A percentile compares a stretch with the other conserved stretches of the same genome.
phyloP scores from a whole-genome alignment of 2,113 vertebrate species.

The Sceloporus tristichus region DNA sequence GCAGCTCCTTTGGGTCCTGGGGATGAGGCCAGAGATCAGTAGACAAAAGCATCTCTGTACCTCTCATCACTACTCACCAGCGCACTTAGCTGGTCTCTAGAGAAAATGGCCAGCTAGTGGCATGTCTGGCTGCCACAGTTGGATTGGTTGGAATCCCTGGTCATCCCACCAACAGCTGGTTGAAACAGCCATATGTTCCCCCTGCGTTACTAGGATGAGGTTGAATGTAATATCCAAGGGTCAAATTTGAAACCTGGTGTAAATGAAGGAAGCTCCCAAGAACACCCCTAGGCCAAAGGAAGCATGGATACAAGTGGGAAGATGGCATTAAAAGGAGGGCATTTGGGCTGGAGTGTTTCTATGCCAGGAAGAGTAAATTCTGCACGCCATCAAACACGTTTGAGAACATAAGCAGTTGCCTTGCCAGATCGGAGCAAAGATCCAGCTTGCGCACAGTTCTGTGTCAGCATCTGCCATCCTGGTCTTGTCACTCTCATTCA shows the following conservation, averaged over 20 bases:
- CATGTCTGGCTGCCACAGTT: not conserved
- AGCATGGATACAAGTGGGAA: not conserved
- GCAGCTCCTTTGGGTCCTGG: not conserved
- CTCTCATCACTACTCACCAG: no score
- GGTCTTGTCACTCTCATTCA: no score
- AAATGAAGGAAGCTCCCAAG: not conserved
- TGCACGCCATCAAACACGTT: not conserved
- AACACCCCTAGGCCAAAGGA: not conserved
- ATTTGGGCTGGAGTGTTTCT: not conserved
- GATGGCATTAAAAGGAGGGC: not conserved
- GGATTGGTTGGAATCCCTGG: conserved; percentile 6
- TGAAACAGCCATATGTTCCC: not conserved
- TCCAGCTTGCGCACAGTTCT: no score
- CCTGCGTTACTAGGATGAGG: not conserved
- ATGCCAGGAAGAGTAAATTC: not conserved
- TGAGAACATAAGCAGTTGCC: no score
- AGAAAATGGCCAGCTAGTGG: not conserved
- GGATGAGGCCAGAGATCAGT: not conserved
- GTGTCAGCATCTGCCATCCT: no score
- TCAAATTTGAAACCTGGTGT: not conserved
- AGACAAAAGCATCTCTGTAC: not conserved
- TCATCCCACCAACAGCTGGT: not conserved
- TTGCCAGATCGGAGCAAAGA: not conserved
- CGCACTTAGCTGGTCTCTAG: not conserved
- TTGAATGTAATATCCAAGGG: not conserved